phyloP scores from a whole-genome alignment of 1,140 invertebrate species.

The Drosophila kepulauana region DNA sequence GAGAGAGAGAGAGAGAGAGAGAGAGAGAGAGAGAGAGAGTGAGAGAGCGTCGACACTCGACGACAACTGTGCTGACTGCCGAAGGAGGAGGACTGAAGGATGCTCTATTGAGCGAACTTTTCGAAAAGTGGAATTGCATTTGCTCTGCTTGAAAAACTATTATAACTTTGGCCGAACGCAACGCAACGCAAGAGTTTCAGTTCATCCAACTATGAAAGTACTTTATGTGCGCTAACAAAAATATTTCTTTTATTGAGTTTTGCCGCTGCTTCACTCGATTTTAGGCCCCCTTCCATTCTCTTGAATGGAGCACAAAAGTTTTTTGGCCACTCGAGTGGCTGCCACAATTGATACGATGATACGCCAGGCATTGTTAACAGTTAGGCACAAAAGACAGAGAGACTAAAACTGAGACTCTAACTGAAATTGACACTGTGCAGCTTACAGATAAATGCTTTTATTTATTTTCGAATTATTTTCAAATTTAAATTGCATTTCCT shows the following conservation, averaged over 20 bases:
- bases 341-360: constrained; percentile 46
- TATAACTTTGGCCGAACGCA: constrained; percentile 65
- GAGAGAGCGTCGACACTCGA: constrained; percentile 46
- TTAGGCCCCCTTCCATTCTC: constrained; percentile 50
- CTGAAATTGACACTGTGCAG: constrained; percentile 36
- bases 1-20: too few species aligned
- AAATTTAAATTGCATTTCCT: background rate
- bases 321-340: constrained; percentile 56
- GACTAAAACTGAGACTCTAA: constrained; percentile 12
- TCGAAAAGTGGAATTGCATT: constrained; percentile 78
- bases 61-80: constrained; percentile 53
- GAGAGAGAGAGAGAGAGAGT: constrained; percentile 23
- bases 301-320: constrained; percentile 62
- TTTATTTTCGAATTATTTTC: constrained; percentile 33
- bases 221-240: constrained; percentile 83
- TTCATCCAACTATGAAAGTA: constrained; percentile 82
- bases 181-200: constrained; percentile 70
- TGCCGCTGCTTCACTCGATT: constrained; percentile 49
- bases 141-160: constrained; percentile 82
- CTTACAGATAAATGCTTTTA: constrained; percentile 58
- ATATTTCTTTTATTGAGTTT: constrained; percentile 83
- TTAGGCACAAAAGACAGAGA: constrained; percentile 53
- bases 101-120: constrained; percentile 73
- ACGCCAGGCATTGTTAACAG: constrained; percentile 57
- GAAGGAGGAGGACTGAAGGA: constrained; percentile 9